Conservation (phyloP, 2,113 vertebrate genomes). For the Sceloporus undulatus region DNA sequence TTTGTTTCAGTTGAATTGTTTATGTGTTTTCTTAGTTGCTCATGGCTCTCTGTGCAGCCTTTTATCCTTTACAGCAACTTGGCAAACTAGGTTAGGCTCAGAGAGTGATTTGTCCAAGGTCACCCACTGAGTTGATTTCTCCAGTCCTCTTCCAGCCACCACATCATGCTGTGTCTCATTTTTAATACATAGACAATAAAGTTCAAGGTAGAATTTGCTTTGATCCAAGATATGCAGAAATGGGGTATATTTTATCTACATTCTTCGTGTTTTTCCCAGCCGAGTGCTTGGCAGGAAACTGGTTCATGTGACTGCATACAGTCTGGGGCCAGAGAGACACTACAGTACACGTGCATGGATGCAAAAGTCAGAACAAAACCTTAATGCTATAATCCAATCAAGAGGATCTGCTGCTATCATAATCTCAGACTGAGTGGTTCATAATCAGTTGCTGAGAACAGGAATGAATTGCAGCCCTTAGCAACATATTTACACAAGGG, state of each 20-base stretch:
- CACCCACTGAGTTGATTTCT: background rate
- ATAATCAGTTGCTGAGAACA: constrained; percentile 33
- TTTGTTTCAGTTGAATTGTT: background rate
- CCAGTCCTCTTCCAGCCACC: background rate
- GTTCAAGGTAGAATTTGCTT: constrained; percentile 11
- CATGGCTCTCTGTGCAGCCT: background rate
- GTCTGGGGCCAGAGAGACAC: background rate
- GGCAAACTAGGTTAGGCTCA: background rate
- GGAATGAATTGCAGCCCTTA: constrained; percentile 22
- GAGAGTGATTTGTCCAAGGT: background rate
- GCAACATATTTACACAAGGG: constrained; percentile 43
- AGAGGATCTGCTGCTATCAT: constrained; percentile 44
- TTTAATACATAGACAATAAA: background rate
- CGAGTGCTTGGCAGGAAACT: constrained; percentile 16
- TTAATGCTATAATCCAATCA: constrained; percentile 22
- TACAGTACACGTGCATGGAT: background rate
- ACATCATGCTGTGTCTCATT: background rate
- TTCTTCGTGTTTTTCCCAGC: background rate
- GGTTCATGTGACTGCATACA: background rate
- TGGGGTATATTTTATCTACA: background rate
- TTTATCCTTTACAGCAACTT: background rate
- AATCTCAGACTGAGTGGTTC: constrained; percentile 43
- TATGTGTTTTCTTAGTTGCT: background rate
- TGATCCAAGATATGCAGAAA: background rate
- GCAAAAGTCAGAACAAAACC: constrained; percentile 42